phyloP scores from a whole-genome alignment of 1,140 invertebrate species.

The Zaprionus africanus region DNA sequence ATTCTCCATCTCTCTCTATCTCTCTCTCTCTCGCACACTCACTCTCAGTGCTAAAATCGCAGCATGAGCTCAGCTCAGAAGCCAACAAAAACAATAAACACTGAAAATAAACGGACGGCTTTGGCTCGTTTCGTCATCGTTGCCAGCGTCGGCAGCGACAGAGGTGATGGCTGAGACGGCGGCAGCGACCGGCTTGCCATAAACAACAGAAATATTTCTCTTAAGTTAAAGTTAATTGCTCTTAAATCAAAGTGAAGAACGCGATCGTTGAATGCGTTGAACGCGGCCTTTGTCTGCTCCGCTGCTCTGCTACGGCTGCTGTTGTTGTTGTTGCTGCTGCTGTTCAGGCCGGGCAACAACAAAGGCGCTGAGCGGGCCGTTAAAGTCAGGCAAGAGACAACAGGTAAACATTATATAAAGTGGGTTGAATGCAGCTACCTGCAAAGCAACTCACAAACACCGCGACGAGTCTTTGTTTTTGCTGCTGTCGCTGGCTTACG shows the following conservation, averaged over 20 bases:
- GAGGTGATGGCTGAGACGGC: slow-evolving; percentile 16
- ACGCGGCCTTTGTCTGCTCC: slow-evolving; percentile 29
- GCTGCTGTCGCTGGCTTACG: slow-evolving; percentile 54
- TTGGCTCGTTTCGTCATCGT: slow-evolving; percentile 44
- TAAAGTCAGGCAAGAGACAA: slow-evolving; percentile 23
- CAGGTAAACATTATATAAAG: slow-evolving; percentile 70
- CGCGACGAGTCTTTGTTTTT: slow-evolving; percentile 23
- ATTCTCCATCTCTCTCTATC: neutral
- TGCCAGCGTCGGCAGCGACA: slow-evolving; percentile 21
- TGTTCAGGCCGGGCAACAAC: slow-evolving; percentile 34
- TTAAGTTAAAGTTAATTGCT: slow-evolving; percentile 79
- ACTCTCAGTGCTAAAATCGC: slow-evolving; percentile 52
- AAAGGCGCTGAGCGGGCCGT: slow-evolving; percentile 8
- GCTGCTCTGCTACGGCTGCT: slow-evolving; percentile 10
- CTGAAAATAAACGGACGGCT: slow-evolving; percentile 23
- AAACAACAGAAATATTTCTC: slow-evolving; percentile 71
- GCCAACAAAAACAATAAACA: slow-evolving; percentile 34
- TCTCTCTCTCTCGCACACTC: too few species aligned
- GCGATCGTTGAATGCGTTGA: slow-evolving; percentile 59
- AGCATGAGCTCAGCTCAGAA: slow-evolving; percentile 64
- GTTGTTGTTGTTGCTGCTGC: slow-evolving; percentile 4
- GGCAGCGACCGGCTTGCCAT: slow-evolving; percentile 50
- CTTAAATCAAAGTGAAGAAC: slow-evolving; percentile 72
- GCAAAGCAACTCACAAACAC: slow-evolving; percentile 49
- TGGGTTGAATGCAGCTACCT: slow-evolving; percentile 62